A percentile compares a stretch with the other conserved stretches of the same genome.
Evolutionary conservation across 2,797 vertebrate species (phyloP).

Genomic region (Catostomus latipinnis): DNA sequence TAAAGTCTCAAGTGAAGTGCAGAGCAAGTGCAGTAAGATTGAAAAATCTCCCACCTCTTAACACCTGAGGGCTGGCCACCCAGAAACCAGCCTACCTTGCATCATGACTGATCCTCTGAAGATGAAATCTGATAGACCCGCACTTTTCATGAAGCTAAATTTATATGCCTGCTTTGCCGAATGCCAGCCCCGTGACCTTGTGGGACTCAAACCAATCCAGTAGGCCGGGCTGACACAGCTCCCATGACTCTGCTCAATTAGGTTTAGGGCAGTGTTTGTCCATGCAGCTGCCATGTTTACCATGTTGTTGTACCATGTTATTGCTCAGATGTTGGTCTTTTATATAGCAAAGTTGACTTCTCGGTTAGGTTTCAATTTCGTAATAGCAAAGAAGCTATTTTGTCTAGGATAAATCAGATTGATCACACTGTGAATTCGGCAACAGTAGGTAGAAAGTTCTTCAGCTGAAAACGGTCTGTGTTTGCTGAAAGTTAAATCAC

Average conservation of each 20-base stretch:
- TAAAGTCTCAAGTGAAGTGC: not conserved
- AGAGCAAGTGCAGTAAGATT: conserved; percentile 37
- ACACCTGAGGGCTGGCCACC: conserved; percentile 69
- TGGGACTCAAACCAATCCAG: conserved; percentile 63
- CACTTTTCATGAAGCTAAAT: conserved; percentile 81
- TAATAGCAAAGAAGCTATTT: too few species aligned
- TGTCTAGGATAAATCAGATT: too few species aligned
- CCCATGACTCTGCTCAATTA: not conserved
- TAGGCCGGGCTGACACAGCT: conserved; percentile 60
- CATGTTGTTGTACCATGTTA: too few species aligned
- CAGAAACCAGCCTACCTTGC: conserved; percentile 61
- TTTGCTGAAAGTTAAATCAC: too few species aligned
- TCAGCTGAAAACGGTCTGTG: too few species aligned
- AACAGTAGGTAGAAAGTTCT: too few species aligned
- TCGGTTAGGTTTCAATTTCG: too few species aligned
- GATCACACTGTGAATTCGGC: too few species aligned
- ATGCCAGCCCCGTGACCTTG: conserved; percentile 75
- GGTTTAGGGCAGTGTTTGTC: conserved; percentile 5
- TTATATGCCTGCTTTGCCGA: conserved; percentile 76
- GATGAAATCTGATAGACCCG: conserved; percentile 80
- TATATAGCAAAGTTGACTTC: too few species aligned
- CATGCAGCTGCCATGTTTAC: too few species aligned
- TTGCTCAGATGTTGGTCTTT: too few species aligned
- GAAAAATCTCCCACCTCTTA: conserved; percentile 63
- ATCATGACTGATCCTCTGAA: conserved; percentile 71